These are phyloP conservation scores for Tokudaia tokunoshimensis DNA, from an alignment of 2,797 vertebrate genomes.

Conservation along the genomic window DNA sequence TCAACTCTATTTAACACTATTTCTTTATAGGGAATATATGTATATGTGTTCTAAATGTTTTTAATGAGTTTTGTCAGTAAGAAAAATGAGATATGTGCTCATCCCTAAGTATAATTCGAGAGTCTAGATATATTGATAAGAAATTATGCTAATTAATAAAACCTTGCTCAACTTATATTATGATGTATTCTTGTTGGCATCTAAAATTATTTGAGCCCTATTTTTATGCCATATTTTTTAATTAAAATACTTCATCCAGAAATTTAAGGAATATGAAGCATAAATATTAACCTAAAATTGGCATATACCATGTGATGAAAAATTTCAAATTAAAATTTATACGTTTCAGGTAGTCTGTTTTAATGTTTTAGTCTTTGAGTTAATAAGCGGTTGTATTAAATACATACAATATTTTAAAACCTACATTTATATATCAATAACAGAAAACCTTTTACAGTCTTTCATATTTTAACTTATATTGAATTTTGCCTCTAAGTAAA, in stretches of 20 bases:
- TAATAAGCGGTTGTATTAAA: not conserved
- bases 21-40: not conserved
- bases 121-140: not conserved
- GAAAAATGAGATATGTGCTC: not conserved
- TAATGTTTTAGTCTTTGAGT: not conserved
- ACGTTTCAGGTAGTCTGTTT: not conserved
- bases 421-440: not conserved
- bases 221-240: not conserved
- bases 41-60: not conserved
- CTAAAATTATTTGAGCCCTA: not conserved
- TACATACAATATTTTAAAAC: not conserved
- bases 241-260: not conserved
- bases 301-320: not conserved
- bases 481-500: conserved; percentile 24
- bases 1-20: not conserved
- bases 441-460: not conserved
- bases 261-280: conserved; percentile 25
- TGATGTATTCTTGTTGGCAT: not conserved
- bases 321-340: conserved; percentile 10
- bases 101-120: not conserved
- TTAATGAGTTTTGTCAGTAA: not conserved
- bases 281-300: not conserved
- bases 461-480: conserved; percentile 48
- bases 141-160: not conserved
- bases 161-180: not conserved